These are phyloP conservation scores for Eupleurogrammus muticus DNA, from an alignment of 2,797 vertebrate genomes.

Conservation along the genomic window DNA sequence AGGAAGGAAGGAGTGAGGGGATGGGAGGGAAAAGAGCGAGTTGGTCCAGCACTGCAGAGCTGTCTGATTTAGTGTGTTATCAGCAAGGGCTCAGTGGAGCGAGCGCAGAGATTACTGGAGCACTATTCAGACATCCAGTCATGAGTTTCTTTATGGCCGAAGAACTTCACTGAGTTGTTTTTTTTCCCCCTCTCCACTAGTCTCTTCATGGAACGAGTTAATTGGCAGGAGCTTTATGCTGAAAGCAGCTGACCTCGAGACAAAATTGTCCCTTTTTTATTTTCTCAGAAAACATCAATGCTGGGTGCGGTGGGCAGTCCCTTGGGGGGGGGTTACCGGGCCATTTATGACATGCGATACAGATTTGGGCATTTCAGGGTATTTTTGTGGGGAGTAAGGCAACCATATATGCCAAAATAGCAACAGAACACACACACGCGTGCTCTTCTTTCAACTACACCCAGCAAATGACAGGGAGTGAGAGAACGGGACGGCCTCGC, in stretches of 20 bases:
- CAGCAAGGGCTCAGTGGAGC: conserved; percentile 71
- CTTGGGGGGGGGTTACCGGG: conserved; percentile 26
- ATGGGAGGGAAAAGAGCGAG: conserved; percentile 41
- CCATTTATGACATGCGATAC: conserved; percentile 24
- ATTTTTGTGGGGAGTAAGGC: conserved; percentile 49
- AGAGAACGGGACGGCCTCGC: conserved; percentile 48
- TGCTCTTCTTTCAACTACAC: conserved; percentile 62
- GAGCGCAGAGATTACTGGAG: conserved; percentile 64
- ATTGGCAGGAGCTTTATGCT: conserved; percentile 34
- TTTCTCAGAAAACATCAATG: conserved; percentile 42
- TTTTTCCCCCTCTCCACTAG: not conserved
- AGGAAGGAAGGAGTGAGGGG: conserved; percentile 29
- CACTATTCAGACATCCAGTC: conserved; percentile 30
- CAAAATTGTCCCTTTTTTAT: conserved; percentile 2
- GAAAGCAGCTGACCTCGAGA: conserved; percentile 17
- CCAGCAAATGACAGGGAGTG: conserved; percentile 79
- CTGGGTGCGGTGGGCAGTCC: conserved; percentile 10
- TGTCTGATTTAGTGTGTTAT: conserved; percentile 78
- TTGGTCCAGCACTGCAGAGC: conserved; percentile 69
- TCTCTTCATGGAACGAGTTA: conserved; percentile 31
- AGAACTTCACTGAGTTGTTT: conserved; percentile 26
- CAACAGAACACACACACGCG: conserved; percentile 35
- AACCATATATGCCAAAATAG: conserved; percentile 65
- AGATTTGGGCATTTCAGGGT: conserved; percentile 51
- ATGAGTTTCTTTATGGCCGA: conserved; percentile 36